These are phyloP conservation scores for Oscheius sp. DNA, from an alignment of 2,888 invertebrate species.

Conservation along the genomic window DNA sequence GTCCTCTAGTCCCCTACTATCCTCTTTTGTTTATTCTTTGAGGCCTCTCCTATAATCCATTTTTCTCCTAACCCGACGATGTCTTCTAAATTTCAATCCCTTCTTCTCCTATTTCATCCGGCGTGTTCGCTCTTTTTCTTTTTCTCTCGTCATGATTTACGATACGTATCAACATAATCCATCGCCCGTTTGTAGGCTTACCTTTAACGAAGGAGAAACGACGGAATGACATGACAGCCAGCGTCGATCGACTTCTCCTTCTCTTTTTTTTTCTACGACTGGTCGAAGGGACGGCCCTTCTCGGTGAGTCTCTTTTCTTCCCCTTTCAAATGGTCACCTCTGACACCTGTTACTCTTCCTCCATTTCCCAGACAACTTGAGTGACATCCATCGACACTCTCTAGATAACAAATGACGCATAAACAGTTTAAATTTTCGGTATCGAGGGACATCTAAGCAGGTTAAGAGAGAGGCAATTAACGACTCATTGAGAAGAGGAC, in stretches of 20 bases:
- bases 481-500: conserved; percentile 13
- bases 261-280: not conserved
- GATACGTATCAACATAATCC: conserved; percentile 15
- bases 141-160: not conserved
- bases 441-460: conserved; percentile 14
- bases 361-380: conserved; percentile 13
- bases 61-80: too few relatives aligned
- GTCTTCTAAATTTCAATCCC: not conserved
- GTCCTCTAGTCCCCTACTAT: not conserved
- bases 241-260: not conserved
- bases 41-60: too few relatives aligned
- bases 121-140: not conserved
- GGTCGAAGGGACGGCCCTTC: not conserved
- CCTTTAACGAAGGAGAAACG: not conserved
- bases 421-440: not conserved
- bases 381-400: conserved; percentile 14
- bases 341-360: not conserved
- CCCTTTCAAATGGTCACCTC: not conserved
- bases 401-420: conserved; percentile 6
- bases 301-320: conserved; percentile 2
- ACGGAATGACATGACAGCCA: conserved; percentile 21
- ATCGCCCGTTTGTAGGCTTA: conserved; percentile 2
- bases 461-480: conserved; percentile 25
- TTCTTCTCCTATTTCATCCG: not conserved
- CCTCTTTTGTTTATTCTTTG: not conserved